Base-by-base conservation (phyloP, 1,140 invertebrate species). In the Theocolax elegans region DNA sequence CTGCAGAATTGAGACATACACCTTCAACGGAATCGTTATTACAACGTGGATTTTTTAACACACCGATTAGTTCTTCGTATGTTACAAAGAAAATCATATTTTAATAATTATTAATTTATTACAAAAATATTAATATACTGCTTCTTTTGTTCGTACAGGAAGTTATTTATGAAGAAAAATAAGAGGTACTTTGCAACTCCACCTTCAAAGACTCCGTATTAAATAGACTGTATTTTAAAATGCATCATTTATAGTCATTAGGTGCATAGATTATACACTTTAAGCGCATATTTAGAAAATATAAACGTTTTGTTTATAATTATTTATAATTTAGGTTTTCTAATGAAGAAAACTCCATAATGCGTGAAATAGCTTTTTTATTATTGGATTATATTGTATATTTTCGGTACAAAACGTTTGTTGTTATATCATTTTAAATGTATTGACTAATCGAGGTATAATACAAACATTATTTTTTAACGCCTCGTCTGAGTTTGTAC, bases 11-110 rank as follows among this genome's bases (percentile, higher is more conserved):
- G 17, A 83, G 83, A 73, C 87, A 89, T 69, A 88, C 87, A 1
- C 87, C 87, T 44, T 88, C 88, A 40, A 87, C 86, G 3, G 87
- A 88, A 76, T 89, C 88, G 1, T 75, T 89, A 51, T 10, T 35
- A 10, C 83, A 83, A 15, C 80, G 81, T 29, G 81, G 81, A 35
- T 81, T 85, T 64, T 85, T 86, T 23, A 77, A 83, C 62, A 86
- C 85, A 31, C 85, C 85, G 12, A 74, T 86, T 53, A 76, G 79
- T 63, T 72, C 80, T 31, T 79, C 78, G 80, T 81, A 21, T 56
- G 67, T 74, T 42, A 4, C 4, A 21, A 21, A 48, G 29, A 49
- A 25, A n/a, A 38, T 44, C 9, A 49, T 38, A 48, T 21, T 58
- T 35, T 21, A 44, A 58, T 15, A 27, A 31, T 3, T 21, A 23